These are phyloP conservation scores for Gavialis gangeticus DNA, from an alignment of 2,113 vertebrate genomes.

Conservation along the genomic window DNA sequence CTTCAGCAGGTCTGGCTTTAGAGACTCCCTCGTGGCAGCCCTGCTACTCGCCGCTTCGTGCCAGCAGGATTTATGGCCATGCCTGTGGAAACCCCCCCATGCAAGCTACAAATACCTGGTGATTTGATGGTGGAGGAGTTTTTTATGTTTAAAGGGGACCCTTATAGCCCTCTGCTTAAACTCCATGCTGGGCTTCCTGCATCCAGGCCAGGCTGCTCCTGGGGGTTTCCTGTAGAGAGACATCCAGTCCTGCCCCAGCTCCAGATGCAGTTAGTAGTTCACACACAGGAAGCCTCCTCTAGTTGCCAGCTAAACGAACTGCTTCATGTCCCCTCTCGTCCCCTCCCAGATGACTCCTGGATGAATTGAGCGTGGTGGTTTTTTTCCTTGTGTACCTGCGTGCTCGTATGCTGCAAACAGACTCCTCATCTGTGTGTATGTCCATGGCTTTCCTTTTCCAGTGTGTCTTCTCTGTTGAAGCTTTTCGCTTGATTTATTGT, in stretches of 20 bases:
- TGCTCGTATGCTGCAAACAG: neutral
- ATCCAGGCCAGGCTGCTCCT: neutral
- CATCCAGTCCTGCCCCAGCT: neutral
- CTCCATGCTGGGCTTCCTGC: neutral
- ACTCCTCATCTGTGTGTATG: neutral
- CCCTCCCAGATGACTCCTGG: neutral
- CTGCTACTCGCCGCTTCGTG: conserved; percentile 41
- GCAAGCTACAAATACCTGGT: conserved; percentile 25
- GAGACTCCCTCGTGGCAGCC: neutral
- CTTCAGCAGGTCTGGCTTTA: conserved; percentile 7
- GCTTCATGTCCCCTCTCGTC: neutral
- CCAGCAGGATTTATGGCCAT: neutral
- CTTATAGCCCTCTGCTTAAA: neutral
- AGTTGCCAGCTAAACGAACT: neutral
- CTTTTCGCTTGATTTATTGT: neutral
- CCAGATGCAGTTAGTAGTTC: neutral
- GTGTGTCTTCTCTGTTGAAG: neutral
- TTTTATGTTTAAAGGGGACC: neutral
- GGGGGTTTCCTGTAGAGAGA: neutral
- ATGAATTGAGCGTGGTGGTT: neutral
- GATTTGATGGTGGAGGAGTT: neutral
- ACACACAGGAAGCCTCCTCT: neutral
- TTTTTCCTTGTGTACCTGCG: neutral
- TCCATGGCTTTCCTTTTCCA: neutral
- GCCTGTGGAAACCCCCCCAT: conserved; percentile 18